Evolutionary conservation across 2,888 invertebrate species (phyloP), one percentile per base, ranked within the genome.

Genomic region (Alcis repandata): DNA sequence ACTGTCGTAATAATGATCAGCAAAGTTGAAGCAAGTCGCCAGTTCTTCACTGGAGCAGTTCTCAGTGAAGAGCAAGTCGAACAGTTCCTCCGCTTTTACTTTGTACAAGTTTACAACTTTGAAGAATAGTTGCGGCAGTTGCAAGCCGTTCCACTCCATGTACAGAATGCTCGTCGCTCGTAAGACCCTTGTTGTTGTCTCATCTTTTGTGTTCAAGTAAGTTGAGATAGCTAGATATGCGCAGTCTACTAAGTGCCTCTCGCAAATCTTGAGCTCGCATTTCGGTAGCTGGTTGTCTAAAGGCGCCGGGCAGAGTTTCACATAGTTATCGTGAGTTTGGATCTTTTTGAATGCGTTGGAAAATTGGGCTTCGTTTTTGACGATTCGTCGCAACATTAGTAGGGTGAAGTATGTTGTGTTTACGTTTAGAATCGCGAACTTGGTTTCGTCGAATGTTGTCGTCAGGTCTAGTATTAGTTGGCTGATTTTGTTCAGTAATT

Each of bases 141-240:
- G 69, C 13, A 71, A 41, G 2, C 69, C 69, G 7, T 59, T 62
- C 71, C 71, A 71, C 51, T 71, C 62, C 19, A 68, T 60, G 27
- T 66, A 51, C 20, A 68, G 69, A 1, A 71, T 10, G 45, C 69
- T 68, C 0, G 68, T 69, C 40, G n/a, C 61, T 53, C 46, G 36
- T 15, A 71, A 27, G n/a, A 43, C 53, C 17, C 43, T 63, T 46
- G 69, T 71, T 8, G 69, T 69, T 13, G 9, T 57, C 1, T 9
- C 63, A 15, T 71, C 71, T 17, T 38, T 19, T 8, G n/a, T 67
- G 10, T 32, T 63, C 15, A 68, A 20, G 59, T 65, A 65, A 10
- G 67, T 66, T 9, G 67, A 54, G 6, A 68, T 41, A 32, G 61
- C 69, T 6, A 71, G 45, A 20, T 15, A 9, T 0, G 53, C 59